These are phyloP conservation scores for Sinocyclocheilus maitianheensis DNA, from an alignment of 2,113 vertebrate genomes.

Conservation along the genomic window DNA sequence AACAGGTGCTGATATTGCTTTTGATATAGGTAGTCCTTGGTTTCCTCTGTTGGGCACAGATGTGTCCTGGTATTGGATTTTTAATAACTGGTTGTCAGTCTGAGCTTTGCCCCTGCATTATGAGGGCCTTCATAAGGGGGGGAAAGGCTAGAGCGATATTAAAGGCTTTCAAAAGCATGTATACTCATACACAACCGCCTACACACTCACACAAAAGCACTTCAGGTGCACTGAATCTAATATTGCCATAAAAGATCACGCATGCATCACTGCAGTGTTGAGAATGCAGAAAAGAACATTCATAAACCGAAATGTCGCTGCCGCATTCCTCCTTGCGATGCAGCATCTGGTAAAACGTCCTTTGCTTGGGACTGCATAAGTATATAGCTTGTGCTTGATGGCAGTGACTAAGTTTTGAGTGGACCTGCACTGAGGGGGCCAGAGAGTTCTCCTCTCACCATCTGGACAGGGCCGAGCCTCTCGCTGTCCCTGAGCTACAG, in stretches of 20 bases:
- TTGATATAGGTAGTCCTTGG: constrained; percentile 67
- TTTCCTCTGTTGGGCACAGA: constrained; percentile 76
- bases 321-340: background rate
- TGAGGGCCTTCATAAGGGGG: constrained; percentile 67
- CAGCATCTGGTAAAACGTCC: background rate
- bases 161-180: constrained; percentile 59
- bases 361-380: constrained; percentile 19
- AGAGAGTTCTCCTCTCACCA: constrained; percentile 38
- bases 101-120: constrained; percentile 62
- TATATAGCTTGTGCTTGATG: constrained; percentile 30
- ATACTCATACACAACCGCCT: constrained; percentile 46
- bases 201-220: constrained; percentile 22
- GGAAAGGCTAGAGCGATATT: constrained; percentile 72
- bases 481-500: constrained; percentile 38
- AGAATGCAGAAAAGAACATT: constrained; percentile 12
- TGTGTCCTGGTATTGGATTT: constrained; percentile 73
- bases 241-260: constrained; percentile 21
- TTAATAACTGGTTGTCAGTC: constrained; percentile 81
- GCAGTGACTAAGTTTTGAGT: constrained; percentile 39
- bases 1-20: constrained; percentile 75
- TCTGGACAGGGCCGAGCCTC: constrained; percentile 51
- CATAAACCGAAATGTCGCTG: background rate
- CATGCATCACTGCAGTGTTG: background rate
- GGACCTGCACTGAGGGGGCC: constrained; percentile 35
- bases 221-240: background rate